A percentile compares a stretch with the other conserved stretches of the same genome.
Conservation (phyloP, 2,888 invertebrate species). For the Andrena praecox region DNA sequence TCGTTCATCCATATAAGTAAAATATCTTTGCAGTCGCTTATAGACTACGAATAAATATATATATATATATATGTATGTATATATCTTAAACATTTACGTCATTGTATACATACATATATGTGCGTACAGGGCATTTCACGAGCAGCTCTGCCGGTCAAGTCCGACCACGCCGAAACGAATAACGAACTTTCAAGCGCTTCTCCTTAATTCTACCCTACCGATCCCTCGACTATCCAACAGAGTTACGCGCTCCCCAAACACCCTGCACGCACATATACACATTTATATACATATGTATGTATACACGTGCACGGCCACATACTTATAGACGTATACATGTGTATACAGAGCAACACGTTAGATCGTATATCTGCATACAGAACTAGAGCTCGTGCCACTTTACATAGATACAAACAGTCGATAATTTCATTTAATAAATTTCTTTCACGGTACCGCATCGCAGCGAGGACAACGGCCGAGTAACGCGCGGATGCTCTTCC, state of each 20-base stretch:
- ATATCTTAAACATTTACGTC: slow-evolving; percentile 43
- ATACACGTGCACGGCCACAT: slow-evolving; percentile 46
- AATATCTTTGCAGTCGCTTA: slow-evolving; percentile 75
- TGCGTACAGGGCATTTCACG: slow-evolving; percentile 26
- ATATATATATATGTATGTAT: slow-evolving; percentile 12
- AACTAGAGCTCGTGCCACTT: slow-evolving; percentile 74
- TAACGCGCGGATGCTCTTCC: slow-evolving; percentile 42
- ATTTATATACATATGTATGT: slow-evolving; percentile 49
- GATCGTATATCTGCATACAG: slow-evolving; percentile 60
- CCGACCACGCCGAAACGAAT: slow-evolving; percentile 12
- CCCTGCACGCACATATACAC: slow-evolving; percentile 34
- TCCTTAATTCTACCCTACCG: background rate
- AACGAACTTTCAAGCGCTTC: background rate
- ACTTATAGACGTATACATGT: slow-evolving; percentile 37
- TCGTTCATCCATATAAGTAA: slow-evolving; percentile 72
- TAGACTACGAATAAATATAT: slow-evolving; percentile 62
- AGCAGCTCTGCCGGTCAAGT: slow-evolving; percentile 21
- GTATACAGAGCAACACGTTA: slow-evolving; percentile 44
- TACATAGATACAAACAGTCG: slow-evolving; percentile 80
- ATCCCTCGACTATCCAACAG: slow-evolving; percentile 18
- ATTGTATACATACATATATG: slow-evolving; percentile 20
- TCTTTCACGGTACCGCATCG: slow-evolving; percentile 56
- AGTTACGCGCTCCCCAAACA: slow-evolving; percentile 21
- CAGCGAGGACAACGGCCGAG: slow-evolving; percentile 58
- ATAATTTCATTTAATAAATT: slow-evolving; percentile 63